Evolutionary conservation across 2,888 invertebrate species (phyloP), one percentile per base, ranked within the genome.

Genomic region (Spatulosminthurus flaviceps): DNA sequence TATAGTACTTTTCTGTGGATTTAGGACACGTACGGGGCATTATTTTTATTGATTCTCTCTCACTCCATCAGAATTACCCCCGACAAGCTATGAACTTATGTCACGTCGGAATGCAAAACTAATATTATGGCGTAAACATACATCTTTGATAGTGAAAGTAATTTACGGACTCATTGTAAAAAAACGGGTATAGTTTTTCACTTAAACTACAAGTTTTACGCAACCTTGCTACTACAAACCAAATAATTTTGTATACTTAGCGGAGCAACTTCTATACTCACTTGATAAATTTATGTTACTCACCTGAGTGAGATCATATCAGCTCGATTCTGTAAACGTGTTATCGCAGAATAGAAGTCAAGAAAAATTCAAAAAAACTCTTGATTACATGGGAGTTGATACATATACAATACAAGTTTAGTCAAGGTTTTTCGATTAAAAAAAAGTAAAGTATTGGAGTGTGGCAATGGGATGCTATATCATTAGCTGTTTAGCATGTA

Each of bases 401-500:
- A 34, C 34, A 34, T 34, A 34, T 34, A 51, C n/a, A n/a, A n/a
- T 51, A n/a, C n/a, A 51, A 51, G 51, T 51, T 51, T n/a, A 51
- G 51, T 51, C 51, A 51, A 51, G 51, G 51, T 51, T 51, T 51
- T 51, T 51, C 51, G 16, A 51, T 51, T 51, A 51, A 51, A 51
- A 51, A 51, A 51, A 51, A 11, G 51, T 19, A 51, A 51, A 19
- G 51, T 51, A 51, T 51, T 51, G 51, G 51, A 51, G 51, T 51
- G 51, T 51, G 51, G 51, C 51, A 51, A 51, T 51, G 51, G 51
- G 51, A 51, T 51, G 9, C 51, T 51, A 51, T 51, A 51, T 51
- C n/a, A 51, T 51, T 51, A 51, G 51, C n/a, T n/a, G n/a, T 51
- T 51, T 11, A 70, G 29, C 70, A 70, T 70, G 41, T 70, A 64